Percentiles rank a stretch among this genome's conserved stretches.
These are phyloP conservation scores for Lasioglossum calceatum DNA, from an alignment of 2,888 invertebrate genomes.

Conservation along the genomic window DNA sequence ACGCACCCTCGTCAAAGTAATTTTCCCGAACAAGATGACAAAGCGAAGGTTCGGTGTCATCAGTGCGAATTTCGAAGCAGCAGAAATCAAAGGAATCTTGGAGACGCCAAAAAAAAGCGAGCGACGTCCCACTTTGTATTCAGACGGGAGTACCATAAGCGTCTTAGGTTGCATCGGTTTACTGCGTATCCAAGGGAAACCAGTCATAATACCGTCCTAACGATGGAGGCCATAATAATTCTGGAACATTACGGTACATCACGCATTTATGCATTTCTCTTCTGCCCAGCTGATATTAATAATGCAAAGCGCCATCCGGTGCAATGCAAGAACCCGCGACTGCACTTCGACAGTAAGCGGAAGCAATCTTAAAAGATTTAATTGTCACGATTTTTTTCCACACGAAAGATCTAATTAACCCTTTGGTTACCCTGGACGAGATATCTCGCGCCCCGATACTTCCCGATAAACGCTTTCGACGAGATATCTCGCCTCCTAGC, in stretches of 20 bases:
- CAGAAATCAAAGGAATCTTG: constrained; percentile 7
- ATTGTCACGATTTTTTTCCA: too few relatives aligned
- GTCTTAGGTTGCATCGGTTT: constrained; percentile 28
- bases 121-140: constrained; percentile 5
- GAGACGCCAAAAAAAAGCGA: neutral
- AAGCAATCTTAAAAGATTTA: neutral
- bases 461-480: too few relatives aligned
- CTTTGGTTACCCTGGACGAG: too few relatives aligned
- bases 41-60: neutral
- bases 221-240: constrained; percentile 42
- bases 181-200: constrained; percentile 21
- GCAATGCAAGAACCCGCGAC: neutral
- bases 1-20: neutral
- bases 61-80: neutral
- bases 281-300: constrained; percentile 23
- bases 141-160: neutral
- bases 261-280: constrained; percentile 17
- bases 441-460: too few relatives aligned
- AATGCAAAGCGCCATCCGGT: constrained; percentile 18
- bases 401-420: neutral
- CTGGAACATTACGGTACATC: constrained; percentile 25
- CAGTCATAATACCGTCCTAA: constrained; percentile 42
- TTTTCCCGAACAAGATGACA: neutral
- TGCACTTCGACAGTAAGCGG: neutral
- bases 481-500: too few relatives aligned